phyloP scores from a whole-genome alignment of 2,113 vertebrate species.

The Catharus fuscescens region DNA sequence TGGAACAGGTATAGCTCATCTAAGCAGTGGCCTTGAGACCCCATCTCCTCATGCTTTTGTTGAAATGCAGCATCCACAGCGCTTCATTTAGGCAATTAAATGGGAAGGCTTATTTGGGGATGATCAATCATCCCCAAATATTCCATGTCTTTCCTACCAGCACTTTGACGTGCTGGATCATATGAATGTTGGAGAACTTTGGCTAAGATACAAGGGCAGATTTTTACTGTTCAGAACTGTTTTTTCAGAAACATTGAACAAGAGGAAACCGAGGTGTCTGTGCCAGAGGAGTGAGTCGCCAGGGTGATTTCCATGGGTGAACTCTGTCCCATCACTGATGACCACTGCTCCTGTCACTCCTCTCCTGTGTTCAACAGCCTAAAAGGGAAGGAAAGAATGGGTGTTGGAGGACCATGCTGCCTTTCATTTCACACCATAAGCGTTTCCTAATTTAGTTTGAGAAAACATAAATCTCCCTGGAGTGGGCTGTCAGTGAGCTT shows the following conservation, averaged over 20 bases:
- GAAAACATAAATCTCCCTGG: conserved; percentile 8
- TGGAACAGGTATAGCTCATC: not conserved
- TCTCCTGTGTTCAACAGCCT: not conserved
- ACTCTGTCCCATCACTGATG: fast-evolving
- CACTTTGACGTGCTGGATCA: not conserved
- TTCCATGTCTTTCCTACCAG: not conserved
- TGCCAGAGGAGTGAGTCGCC: not conserved
- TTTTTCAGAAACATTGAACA: not conserved
- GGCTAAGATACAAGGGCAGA: not conserved
- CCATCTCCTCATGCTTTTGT: not conserved
- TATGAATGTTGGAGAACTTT: not conserved
- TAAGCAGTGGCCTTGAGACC: not conserved
- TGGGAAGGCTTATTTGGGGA: not conserved
- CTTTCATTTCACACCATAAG: not conserved
- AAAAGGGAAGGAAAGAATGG: not conserved
- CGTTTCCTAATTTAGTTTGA: not conserved
- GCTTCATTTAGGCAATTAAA: not conserved
- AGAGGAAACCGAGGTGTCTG: not conserved
- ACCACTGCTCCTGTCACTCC: not conserved
- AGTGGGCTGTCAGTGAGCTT: not conserved
- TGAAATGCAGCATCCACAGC: not conserved
- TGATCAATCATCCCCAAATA: not conserved
- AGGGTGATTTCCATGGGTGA: fast-evolving
- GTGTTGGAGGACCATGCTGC: not conserved
- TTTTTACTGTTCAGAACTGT: not conserved